Base-by-base conservation (phyloP, 1,140 invertebrate genomes). In the Euschistus heros region DNA sequence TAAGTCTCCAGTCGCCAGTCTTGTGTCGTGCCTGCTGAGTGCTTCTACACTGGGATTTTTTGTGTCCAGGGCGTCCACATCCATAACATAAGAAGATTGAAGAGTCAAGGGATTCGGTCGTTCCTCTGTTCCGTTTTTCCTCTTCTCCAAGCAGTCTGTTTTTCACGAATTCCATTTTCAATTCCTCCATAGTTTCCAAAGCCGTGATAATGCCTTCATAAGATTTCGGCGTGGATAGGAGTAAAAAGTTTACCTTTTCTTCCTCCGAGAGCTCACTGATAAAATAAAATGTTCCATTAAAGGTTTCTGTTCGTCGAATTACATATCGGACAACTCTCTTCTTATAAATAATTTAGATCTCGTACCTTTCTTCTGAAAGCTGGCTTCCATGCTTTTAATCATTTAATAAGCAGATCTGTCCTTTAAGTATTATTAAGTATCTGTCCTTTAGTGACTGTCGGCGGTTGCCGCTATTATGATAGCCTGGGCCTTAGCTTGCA, bases 331-430 rank as follows among this genome's bases (percentile, higher is more conserved):
- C 3, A 5, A 30, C 30, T 8, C 8, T 30, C 8, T 30, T 8
- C 30, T 5, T 30, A 30, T 30, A 3, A 47, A 15, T 44, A 44
- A 44, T 44, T 44, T 44, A 44, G 42, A 44, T 44, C 42, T 44
- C 17, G 42, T 44, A 44, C 46, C 46, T 47, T 47, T 5, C 30
- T 30, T 30, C 30, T 30, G 3, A 30, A 30, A 30, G 30, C 30
- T 30, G 3, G 3, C 3, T 47, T 47, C 18, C 15, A 47, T 47
- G 46, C 46, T 47, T 47, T 47, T 47, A 17, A 47, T 15, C 46
- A 47, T 47, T 47, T 47, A 13, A 47, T 47, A 47, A 47, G 18
- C 46, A 47, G 46, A 47, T 47, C 46, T n/a, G 46, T 47, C 46
- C 46, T 47, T 47, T 47, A 47, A 47, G 18, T 20, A 47, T 47